Percentiles rank a stretch among this genome's conserved stretches.
These are phyloP conservation scores for Sebastolobus alascanus DNA, from an alignment of 2,797 vertebrate species.

Conservation along the genomic window DNA sequence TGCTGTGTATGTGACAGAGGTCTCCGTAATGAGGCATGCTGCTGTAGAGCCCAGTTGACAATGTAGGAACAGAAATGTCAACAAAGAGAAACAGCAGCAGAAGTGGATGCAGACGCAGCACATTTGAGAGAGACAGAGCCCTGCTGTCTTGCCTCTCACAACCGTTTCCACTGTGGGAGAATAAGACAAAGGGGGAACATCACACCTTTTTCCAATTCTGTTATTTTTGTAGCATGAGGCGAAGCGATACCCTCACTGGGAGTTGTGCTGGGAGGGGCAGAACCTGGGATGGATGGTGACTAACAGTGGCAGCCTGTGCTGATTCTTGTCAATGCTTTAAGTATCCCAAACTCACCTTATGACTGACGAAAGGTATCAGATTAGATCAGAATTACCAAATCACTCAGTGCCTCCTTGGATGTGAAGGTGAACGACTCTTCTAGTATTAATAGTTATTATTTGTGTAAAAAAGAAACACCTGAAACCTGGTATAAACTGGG, in stretches of 20 bases:
- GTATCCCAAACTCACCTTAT: slow-evolving; percentile 7
- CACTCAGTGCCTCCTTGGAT: not conserved
- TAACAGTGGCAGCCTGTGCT: slow-evolving; percentile 22
- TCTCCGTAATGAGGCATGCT: slow-evolving; percentile 62
- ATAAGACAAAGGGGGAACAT: slow-evolving; percentile 48
- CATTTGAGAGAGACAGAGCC: slow-evolving; percentile 51
- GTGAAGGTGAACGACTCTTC: not conserved
- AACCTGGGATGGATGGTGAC: slow-evolving; percentile 10
- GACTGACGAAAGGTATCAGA: slow-evolving; percentile 14
- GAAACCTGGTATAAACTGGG: not conserved
- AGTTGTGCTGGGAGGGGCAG: slow-evolving; percentile 48
- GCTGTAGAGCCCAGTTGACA: slow-evolving; percentile 26
- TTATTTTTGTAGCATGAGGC: slow-evolving; percentile 71
- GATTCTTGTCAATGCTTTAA: slow-evolving; percentile 26
- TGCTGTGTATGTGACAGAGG: slow-evolving; percentile 39
- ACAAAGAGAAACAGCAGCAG: slow-evolving; percentile 41
- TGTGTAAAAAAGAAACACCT: not conserved
- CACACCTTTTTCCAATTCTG: slow-evolving; percentile 50
- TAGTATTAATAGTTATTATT: not conserved
- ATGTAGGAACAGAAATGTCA: slow-evolving; percentile 46
- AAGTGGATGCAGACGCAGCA: slow-evolving; percentile 42
- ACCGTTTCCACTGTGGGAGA: slow-evolving; percentile 7
- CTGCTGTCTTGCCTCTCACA: slow-evolving; percentile 27
- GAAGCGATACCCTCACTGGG: slow-evolving; percentile 70
- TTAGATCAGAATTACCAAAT: not conserved